These are phyloP conservation scores for Globodera rostochiensis DNA, from an alignment of 1,140 invertebrate genomes.

Conservation along the genomic window DNA sequence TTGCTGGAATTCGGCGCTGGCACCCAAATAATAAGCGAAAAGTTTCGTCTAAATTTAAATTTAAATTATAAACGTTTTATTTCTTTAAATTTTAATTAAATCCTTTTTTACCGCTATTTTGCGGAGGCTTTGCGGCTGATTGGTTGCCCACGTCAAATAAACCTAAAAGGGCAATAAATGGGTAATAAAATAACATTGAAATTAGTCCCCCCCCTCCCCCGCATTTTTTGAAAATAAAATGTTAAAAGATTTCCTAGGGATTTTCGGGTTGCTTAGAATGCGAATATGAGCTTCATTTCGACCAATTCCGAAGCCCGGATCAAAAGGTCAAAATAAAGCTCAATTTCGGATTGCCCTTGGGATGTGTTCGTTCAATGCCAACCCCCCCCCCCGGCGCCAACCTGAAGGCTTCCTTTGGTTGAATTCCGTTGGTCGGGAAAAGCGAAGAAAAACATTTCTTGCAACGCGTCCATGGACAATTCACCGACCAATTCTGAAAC, in stretches of 20 bases:
- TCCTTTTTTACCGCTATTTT: slow-evolving; percentile 22
- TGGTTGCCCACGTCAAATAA: slow-evolving; percentile 29
- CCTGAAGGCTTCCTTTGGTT: slow-evolving; percentile 24
- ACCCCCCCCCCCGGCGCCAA: neutral
- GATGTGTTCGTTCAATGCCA: too few species aligned
- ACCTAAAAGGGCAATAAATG: slow-evolving; percentile 1
- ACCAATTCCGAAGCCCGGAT: too few species aligned
- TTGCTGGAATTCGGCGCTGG: slow-evolving; percentile 27
- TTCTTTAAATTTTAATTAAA: too few species aligned
- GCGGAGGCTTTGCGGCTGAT: slow-evolving; percentile 24
- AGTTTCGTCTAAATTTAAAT: slow-evolving; percentile 38
- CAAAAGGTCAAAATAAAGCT: too few species aligned
- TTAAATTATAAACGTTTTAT: neutral
- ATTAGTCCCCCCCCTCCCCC: too few species aligned
- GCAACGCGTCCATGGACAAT: slow-evolving; percentile 20
- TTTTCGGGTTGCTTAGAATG: too few species aligned
- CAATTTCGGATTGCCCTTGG: too few species aligned
- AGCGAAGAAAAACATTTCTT: slow-evolving; percentile 35
- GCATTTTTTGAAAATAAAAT: too few species aligned
- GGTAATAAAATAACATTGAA: too few species aligned
- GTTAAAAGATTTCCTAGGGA: too few species aligned
- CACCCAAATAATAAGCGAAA: slow-evolving; percentile 32
- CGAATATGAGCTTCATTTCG: too few species aligned
- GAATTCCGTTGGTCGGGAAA: slow-evolving; percentile 28
- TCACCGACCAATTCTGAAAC: slow-evolving; percentile 26